A percentile compares a stretch with the other conserved stretches of the same genome.
Evolutionary conservation across 2,888 invertebrate genomes (phyloP).

Genomic region (Abscondita cerata): DNA sequence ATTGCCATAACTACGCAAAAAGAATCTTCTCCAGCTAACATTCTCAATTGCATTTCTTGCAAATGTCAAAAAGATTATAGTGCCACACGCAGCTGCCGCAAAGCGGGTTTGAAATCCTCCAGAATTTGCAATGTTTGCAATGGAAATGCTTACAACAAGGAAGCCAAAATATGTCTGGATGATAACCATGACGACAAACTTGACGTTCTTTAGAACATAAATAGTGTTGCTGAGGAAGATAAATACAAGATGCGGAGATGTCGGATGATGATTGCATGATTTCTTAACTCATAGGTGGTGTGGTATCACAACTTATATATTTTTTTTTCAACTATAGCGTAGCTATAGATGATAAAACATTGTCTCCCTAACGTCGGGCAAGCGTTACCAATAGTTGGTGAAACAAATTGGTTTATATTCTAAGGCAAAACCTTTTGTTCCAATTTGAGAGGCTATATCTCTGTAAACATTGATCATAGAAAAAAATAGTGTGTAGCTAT

Average conservation of each 20-base stretch:
- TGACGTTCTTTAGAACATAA: slow-evolving; percentile 6
- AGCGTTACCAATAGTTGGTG: not conserved
- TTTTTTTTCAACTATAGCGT: slow-evolving; percentile 2
- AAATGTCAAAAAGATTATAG: not conserved
- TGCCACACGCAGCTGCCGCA: slow-evolving; percentile 1
- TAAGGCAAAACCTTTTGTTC: not conserved
- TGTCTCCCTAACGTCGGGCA: not conserved
- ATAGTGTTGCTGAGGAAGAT: not conserved
- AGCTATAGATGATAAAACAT: not conserved
- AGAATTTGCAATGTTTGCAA: too few species aligned
- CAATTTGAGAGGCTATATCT: too few species aligned
- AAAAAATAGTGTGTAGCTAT: not conserved
- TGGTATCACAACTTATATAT: not conserved
- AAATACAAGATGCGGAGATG: not conserved
- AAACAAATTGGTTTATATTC: not conserved
- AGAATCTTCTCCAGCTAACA: too few species aligned
- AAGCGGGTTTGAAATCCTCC: not conserved
- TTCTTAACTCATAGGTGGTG: not conserved
- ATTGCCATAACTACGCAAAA: too few species aligned
- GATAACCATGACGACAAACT: not conserved
- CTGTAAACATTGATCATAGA: too few species aligned
- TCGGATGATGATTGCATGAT: not conserved
- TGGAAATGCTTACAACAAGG: not conserved
- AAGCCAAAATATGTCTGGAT: slow-evolving; percentile 2
- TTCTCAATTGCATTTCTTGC: not conserved